A percentile compares a stretch with the other conserved stretches of the same genome.
Conservation (phyloP, 1,140 invertebrate species). For the Pectinophora gossypiella region DNA sequence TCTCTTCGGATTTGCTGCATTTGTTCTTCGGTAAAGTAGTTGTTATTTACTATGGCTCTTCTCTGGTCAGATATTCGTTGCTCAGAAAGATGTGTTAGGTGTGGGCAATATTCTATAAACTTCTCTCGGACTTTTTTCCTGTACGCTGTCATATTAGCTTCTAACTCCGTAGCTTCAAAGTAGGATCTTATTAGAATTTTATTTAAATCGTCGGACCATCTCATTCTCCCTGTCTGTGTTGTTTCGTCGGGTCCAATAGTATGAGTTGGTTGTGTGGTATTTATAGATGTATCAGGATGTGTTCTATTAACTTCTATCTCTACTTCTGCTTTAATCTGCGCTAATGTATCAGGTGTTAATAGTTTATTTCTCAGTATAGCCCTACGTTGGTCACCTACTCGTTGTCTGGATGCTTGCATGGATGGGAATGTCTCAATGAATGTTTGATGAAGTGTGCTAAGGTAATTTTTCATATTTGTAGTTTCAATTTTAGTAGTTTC, state of each 20-base stretch:
- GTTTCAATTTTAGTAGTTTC: background rate
- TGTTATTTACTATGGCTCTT: constrained; percentile 9
- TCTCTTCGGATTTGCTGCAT: constrained; percentile 1
- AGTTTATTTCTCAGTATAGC: background rate
- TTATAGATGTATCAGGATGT: background rate
- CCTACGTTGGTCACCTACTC: background rate
- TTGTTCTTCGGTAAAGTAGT: background rate
- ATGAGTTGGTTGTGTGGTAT: background rate
- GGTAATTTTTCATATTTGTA: background rate
- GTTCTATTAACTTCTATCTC: background rate
- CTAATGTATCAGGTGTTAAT: background rate
- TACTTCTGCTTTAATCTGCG: background rate
- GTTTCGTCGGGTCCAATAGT: background rate
- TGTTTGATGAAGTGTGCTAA: background rate
- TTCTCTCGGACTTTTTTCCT: constrained; percentile 3
- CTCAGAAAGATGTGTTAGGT: background rate
- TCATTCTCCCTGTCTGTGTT: background rate
- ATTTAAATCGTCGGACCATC: constrained; percentile 2
- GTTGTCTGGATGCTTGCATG: background rate
- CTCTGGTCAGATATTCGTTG: constrained; percentile 10
- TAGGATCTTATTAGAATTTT: constrained; percentile 10
- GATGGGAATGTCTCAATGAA: background rate
- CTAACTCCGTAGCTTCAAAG: constrained; percentile 5
- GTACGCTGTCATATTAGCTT: constrained; percentile 6
- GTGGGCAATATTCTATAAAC: constrained; percentile 6